A percentile compares a stretch with the other conserved stretches of the same genome.
phyloP scores from a whole-genome alignment of 1,140 invertebrate species.

The Yoshiicerus persimilis region DNA sequence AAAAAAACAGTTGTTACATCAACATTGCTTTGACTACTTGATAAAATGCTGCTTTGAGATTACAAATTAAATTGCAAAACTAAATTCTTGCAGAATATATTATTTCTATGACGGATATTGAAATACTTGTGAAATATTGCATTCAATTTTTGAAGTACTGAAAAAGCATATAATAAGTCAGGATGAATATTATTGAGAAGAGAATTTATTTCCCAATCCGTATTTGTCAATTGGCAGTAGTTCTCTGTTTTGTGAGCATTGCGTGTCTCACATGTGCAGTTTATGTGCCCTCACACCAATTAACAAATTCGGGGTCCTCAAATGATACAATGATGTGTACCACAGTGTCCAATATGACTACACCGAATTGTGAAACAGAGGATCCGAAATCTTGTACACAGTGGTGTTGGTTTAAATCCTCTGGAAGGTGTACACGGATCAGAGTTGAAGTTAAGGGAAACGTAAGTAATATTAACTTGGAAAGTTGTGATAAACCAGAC shows the following conservation, averaged over 20 bases:
- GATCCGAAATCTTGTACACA: slow-evolving; percentile 76
- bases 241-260: slow-evolving; percentile 80
- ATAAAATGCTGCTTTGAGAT: no score
- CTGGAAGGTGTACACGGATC: slow-evolving; percentile 81
- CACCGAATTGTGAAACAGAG: slow-evolving; percentile 70
- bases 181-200: slow-evolving; percentile 78
- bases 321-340: slow-evolving; percentile 85
- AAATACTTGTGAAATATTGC: not conserved
- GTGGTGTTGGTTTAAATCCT: slow-evolving; percentile 88
- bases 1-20: no score
- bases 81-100: no score
- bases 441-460: slow-evolving; percentile 81
- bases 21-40: no score
- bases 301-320: slow-evolving; percentile 80
- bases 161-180: no score
- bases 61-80: no score
- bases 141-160: not conserved
- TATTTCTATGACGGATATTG: no score
- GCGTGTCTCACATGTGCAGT: slow-evolving; percentile 84
- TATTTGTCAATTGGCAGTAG: slow-evolving; percentile 85
- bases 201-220: slow-evolving; percentile 87
- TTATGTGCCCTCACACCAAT: slow-evolving; percentile 81
- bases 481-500: slow-evolving; percentile 78
- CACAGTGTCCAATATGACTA: slow-evolving; percentile 73
- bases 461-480: slow-evolving; percentile 72